Evolutionary conservation across 1,140 invertebrate genomes (phyloP).

Genomic region (Drosophila azteca): DNA sequence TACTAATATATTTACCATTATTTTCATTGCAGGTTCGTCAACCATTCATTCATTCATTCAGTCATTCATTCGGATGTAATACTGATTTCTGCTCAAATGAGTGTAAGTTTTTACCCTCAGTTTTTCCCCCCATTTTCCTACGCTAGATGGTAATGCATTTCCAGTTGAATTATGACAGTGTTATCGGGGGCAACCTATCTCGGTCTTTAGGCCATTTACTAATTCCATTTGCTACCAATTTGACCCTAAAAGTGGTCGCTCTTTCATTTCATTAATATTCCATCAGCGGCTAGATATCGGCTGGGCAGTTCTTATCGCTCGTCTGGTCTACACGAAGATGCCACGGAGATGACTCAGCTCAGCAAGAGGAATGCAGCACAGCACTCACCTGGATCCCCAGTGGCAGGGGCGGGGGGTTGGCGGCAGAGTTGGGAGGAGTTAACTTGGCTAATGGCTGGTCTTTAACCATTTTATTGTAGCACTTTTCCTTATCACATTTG

Average conservation of each 20-base stretch:
- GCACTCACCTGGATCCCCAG: neutral
- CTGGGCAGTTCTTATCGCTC: constrained; percentile 39
- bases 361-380: constrained; percentile 36
- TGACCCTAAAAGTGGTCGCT: constrained; percentile 41
- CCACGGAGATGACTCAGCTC: constrained; percentile 61
- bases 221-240: constrained; percentile 68
- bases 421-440: constrained; percentile 3
- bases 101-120: constrained; percentile 13
- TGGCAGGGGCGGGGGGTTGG: neutral
- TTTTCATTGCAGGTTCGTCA: constrained; percentile 71
- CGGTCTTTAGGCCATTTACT: constrained; percentile 57
- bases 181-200: constrained; percentile 49
- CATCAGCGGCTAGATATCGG: constrained; percentile 46
- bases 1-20: constrained; percentile 15
- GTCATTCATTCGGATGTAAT: neutral
- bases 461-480: constrained; percentile 78
- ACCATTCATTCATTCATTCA: neutral
- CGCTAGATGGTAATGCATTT: constrained; percentile 43
- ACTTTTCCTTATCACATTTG: constrained; percentile 65
- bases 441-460: constrained; percentile 79
- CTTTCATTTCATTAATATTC: constrained; percentile 68
- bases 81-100: constrained; percentile 7
- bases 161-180: constrained; percentile 52
- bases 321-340: constrained; percentile 10
- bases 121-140: too few species aligned